These are phyloP conservation scores for Agriopis leucophaearia DNA, from an alignment of 2,888 invertebrate species.

Conservation along the genomic window DNA sequence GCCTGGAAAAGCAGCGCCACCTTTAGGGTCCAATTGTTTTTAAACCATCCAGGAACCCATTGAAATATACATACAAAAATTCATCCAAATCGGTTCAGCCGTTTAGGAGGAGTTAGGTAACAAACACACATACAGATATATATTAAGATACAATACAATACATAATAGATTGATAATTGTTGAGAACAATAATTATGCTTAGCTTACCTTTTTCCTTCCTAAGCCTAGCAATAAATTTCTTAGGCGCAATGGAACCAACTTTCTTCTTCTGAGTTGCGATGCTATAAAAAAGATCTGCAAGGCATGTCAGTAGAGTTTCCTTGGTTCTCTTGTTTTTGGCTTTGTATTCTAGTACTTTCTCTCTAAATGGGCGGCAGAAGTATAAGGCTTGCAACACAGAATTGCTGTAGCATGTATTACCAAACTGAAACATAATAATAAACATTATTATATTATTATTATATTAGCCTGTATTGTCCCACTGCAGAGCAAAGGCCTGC, in stretches of 20 bases:
- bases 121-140: too few relatives aligned
- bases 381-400: slow-evolving; percentile 99
- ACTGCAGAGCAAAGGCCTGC: too few relatives aligned
- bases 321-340: slow-evolving; percentile 97
- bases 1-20: too few relatives aligned
- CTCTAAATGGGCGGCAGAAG: slow-evolving; percentile 99
- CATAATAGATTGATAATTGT: too few relatives aligned
- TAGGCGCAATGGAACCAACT: slow-evolving; percentile 99
- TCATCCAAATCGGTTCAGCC: too few relatives aligned
- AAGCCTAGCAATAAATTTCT: slow-evolving; percentile 99
- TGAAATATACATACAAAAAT: too few relatives aligned
- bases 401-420: slow-evolving; percentile 99
- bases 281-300: slow-evolving; percentile 99
- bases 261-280: slow-evolving; percentile 99
- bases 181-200: not conserved
- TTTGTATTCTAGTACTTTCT: slow-evolving; percentile 99
- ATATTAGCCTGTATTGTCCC: too few relatives aligned
- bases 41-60: too few relatives aligned
- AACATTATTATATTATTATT: too few relatives aligned
- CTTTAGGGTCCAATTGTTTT: too few relatives aligned
- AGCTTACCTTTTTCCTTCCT: slow-evolving; percentile 97
- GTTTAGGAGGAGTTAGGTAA: too few relatives aligned
- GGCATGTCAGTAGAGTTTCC: slow-evolving; percentile 98
- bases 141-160: too few relatives aligned
- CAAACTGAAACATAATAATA: slow-evolving; percentile 90